Base-by-base conservation (phyloP, 2,888 invertebrate genomes). In the Hermaeophaga mercurialis region DNA sequence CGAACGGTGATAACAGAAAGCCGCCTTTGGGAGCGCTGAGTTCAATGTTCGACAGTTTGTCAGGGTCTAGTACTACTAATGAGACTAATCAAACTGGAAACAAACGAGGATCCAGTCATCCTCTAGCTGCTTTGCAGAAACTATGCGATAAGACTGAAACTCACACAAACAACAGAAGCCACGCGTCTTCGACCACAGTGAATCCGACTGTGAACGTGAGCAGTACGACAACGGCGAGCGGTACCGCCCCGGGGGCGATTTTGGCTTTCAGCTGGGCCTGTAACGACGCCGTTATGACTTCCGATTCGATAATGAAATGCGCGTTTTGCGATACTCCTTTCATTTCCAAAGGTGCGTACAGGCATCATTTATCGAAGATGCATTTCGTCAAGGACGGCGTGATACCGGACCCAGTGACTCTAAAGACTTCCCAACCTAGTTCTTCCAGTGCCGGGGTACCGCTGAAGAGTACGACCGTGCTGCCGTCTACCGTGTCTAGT, bases 251-350 rank as follows among this genome's bases (percentile, higher is more conserved):
- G 0, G 91, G 91, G 9, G 89, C 91, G 54, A 91, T 94, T 66
- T 79, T 94, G 31, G 93, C 94, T 2, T 94, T 94, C 76, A 94
- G 93, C 75, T 94, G 94, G 94, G 94, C 94, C 45, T 94, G 94
- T 79, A 94, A 93, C 75, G 94, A 94, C 75, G 93, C 93, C 4
- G 89, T 94, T 2, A 87, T 92, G 72, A 91, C 91, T 1, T 84
- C 86, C 8, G 92, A 93, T 72, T 90, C 92, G 19, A 89, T 93
- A 59, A 93, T 95, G 87, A 95, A 95, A 78, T 95, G 95, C 79
- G 93, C 94, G 50, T 90, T 94, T 73, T 95, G 95, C 81, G 95
- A 95, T 79, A 94, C 94, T 17, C 94, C 94, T 18, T 96, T 96
- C 77, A 93, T 94, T 66, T 96, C 96, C 33, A 96, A 96, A 79